These are phyloP conservation scores for Xylota sylvarum DNA, from an alignment of 2,888 invertebrate genomes.

Conservation along the genomic window DNA sequence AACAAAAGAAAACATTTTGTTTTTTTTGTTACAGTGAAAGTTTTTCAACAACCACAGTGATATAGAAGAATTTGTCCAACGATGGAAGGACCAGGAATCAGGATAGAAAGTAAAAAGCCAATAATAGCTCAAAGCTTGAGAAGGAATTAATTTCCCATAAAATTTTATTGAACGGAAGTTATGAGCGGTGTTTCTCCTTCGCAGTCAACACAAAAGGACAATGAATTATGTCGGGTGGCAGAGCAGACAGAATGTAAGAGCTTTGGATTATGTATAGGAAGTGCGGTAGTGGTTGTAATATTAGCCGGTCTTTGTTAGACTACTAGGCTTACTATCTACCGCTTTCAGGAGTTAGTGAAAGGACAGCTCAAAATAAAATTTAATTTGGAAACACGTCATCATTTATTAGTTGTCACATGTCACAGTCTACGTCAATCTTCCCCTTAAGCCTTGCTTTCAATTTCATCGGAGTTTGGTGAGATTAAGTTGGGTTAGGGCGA, in stretches of 20 bases:
- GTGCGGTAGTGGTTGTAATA: background rate
- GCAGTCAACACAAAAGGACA: conserved; percentile 11
- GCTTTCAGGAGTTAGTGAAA: no score
- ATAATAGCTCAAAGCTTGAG: conserved; percentile 29
- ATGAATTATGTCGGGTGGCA: conserved; percentile 38
- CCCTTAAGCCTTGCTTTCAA: no score
- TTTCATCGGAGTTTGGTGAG: no score
- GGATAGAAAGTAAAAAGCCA: conserved; percentile 37
- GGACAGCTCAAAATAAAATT: no score
- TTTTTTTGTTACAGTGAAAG: conserved; percentile 16
- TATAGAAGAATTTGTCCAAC: conserved; percentile 33
- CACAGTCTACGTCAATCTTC: no score
- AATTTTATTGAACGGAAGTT: conserved; percentile 67
- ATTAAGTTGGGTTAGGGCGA: no score
- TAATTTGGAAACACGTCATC: no score
- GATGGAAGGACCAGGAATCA: background rate
- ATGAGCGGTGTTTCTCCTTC: conserved; percentile 25
- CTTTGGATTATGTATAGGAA: conserved; percentile 8
- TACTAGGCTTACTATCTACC: no score
- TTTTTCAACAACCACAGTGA: conserved; percentile 1
- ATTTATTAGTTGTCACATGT: no score
- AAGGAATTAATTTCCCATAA: conserved; percentile 70
- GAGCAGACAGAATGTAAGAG: background rate
- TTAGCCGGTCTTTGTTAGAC: background rate
- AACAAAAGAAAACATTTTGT: conserved; percentile 49